Conservation (phyloP, 30 jellyfish, hydroid and myxozoan genomes). For the Chironex yamaguchii region DNA sequence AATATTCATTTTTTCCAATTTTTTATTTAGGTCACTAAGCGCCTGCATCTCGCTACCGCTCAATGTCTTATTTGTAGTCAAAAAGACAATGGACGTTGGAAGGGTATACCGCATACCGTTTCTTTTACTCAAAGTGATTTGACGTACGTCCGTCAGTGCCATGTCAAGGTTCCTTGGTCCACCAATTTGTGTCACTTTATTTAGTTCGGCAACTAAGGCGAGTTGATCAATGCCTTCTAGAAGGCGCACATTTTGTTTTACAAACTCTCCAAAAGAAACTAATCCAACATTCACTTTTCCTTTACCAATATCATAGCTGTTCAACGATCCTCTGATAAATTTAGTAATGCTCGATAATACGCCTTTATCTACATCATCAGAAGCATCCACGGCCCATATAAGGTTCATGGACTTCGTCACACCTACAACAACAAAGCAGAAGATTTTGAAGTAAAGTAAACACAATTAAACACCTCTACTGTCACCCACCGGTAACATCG, state of each 20-base stretch:
- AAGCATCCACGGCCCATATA: background rate
- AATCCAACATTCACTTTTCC: constrained; percentile 63
- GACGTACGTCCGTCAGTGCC: background rate
- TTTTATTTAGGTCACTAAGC: background rate
- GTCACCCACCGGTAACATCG: too few species aligned
- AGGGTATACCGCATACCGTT: background rate
- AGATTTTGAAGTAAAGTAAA: background rate
- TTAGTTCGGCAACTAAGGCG: background rate
- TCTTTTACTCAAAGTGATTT: too few species aligned
- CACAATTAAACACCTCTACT: too few species aligned
- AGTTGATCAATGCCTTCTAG: background rate
- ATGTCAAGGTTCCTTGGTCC: background rate
- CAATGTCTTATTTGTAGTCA: background rate
- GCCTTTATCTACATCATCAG: background rate
- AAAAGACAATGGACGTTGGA: background rate
- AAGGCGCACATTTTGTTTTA: background rate
- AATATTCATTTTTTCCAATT: background rate
- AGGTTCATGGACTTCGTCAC: constrained; percentile 8
- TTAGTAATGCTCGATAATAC: background rate
- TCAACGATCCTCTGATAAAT: constrained; percentile 51
- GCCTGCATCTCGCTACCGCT: background rate
- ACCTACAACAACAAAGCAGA: background rate
- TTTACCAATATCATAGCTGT: constrained; percentile 45
- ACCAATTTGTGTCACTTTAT: background rate
- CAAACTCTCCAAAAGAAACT: constrained; percentile 45